These are phyloP conservation scores for Ascidia mentula DNA, from an alignment of 23 tunicate species.

Conservation along the genomic window DNA sequence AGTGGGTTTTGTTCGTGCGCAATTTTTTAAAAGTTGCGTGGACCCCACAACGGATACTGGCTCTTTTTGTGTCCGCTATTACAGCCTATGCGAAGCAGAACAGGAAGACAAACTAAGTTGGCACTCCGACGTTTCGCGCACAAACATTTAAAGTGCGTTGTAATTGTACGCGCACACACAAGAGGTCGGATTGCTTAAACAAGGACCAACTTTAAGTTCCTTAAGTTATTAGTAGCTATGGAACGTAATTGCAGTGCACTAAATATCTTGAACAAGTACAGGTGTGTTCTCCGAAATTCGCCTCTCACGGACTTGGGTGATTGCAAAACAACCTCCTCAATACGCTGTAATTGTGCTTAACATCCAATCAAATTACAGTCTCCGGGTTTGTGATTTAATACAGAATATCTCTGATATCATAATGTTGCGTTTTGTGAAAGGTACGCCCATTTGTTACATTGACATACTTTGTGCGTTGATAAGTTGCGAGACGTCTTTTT, in stretches of 20 bases:
- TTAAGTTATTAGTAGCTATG: background rate
- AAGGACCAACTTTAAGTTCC: background rate
- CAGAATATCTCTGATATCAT: too few species aligned
- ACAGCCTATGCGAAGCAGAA: background rate
- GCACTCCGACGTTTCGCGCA: background rate
- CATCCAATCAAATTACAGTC: too few species aligned
- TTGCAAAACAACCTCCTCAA: too few species aligned
- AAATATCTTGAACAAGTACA: background rate
- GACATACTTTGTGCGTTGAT: conserved; percentile 19
- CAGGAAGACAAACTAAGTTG: conserved; percentile 5
- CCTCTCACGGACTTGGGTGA: too few species aligned
- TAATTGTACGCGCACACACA: background rate
- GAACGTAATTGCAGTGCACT: background rate
- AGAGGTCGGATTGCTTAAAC: background rate
- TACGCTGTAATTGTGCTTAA: too few species aligned
- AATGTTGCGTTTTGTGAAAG: too few species aligned
- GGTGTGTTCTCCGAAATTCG: background rate
- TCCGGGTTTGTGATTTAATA: too few species aligned
- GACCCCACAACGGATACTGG: background rate
- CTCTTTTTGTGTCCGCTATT: background rate
- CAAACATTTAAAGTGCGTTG: conserved; percentile 2
- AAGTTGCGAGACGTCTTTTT: background rate
- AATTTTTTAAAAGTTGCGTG: too few species aligned
- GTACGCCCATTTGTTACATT: too few species aligned
- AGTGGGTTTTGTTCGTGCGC: too few species aligned